Evolutionary conservation across 2,113 vertebrate genomes (phyloP), one percentile per base, ranked within the genome.

Genomic region (Marmota flaviventris): DNA sequence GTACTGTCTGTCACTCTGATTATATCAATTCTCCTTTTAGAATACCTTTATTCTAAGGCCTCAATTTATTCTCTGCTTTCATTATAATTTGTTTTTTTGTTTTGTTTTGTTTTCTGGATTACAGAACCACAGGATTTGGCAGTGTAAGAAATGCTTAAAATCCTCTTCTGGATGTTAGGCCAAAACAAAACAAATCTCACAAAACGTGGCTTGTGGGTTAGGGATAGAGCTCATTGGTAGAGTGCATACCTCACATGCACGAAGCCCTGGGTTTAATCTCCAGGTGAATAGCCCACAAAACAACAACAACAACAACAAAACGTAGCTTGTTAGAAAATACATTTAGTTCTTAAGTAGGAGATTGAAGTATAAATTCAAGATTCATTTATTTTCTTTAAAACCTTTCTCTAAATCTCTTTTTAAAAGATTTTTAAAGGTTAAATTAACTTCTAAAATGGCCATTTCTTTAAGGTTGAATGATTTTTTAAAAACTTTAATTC

Each of bases 1-100:
- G 99, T 99, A 99, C 63, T 20, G 53, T 2, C 29, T 27, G 85
- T 37, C 32, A 3, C 22, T 37, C 58, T 0, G 17, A 2, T 12
- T 37, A 2, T 29, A 2, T 20, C 22, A 32, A 5, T 45, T n/a
- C 1, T 75, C 45, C 39, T 58, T 32, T 58, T 18, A 13, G 42
- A 10, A 25, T 29, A 29, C 39, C 12, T 45, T 61, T 48, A 9
- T 69, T 13, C 18, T 4, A 63, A 85, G 22, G 29, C 58, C 22
- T 39, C 25, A 4, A 0, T 20, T 77, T 37, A 34, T 45, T 37
- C 76, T 88, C 63, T 84, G 48, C 6, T 48, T 65, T 69, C 16
- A 3, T 0, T 81, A 16, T 53, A 53, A 14, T 73, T 85, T 65
- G 39, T 83, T 69, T 91, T 87, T 91, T 45, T 45, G 45, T 45